Conservation (phyloP, 2,888 invertebrate species). For the Lasius platythorax region DNA sequence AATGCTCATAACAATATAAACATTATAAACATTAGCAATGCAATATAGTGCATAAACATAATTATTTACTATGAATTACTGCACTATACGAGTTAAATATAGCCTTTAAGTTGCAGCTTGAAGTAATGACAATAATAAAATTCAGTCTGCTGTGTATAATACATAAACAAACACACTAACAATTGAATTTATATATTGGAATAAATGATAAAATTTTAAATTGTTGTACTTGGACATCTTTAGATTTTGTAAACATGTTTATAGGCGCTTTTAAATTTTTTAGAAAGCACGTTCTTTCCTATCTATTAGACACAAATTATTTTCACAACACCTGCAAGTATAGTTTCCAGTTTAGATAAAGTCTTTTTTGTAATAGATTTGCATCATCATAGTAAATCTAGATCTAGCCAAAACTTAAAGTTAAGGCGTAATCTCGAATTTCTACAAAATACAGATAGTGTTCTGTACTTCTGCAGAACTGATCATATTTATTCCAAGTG, state of each 20-base stretch:
- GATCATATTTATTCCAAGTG: constrained; percentile 67
- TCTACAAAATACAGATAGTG: constrained; percentile 57
- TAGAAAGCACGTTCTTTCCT: background rate
- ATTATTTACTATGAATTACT: background rate
- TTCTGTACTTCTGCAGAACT: constrained; percentile 57
- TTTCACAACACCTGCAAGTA: constrained; percentile 52
- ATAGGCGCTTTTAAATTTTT: constrained; percentile 12
- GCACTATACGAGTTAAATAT: background rate
- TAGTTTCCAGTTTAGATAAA: constrained; percentile 58
- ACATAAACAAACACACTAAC: background rate
- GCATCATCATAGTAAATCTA: constrained; percentile 57
- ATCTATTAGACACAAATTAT: constrained; percentile 3
- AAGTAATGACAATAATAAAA: constrained; percentile 1
- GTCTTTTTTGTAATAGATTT: constrained; percentile 54
- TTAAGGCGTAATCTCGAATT: constrained; percentile 56
- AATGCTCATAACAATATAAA: background rate
- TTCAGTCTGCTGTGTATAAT: constrained; percentile 1
- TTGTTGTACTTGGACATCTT: background rate
- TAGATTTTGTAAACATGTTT: background rate
- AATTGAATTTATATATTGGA: background rate
- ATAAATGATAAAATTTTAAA: constrained; percentile 5
- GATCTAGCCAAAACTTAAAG: constrained; percentile 54
- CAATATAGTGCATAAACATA: constrained; percentile 5
- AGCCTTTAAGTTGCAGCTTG: background rate
- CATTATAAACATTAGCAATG: background rate